Evolutionary conservation across 2,888 invertebrate genomes (phyloP).

Genomic region (Rhagophthalmus giganteus): DNA sequence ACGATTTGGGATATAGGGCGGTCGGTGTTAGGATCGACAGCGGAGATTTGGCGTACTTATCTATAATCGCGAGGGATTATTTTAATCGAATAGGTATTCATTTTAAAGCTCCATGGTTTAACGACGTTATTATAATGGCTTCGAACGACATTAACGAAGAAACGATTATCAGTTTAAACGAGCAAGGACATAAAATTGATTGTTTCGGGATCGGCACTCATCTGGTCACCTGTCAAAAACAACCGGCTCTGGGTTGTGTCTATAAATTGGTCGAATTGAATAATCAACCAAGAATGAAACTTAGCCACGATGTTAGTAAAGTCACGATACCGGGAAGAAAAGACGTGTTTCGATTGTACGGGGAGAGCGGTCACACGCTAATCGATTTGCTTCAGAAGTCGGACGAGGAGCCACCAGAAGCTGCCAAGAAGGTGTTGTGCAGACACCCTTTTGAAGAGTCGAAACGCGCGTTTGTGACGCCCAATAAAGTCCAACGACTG

Average conservation of each 20-base stretch:
- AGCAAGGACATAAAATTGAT: slow-evolving; percentile 94
- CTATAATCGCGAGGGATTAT: slow-evolving; percentile 78
- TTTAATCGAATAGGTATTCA: slow-evolving; percentile 76
- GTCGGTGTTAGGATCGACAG: slow-evolving; percentile 94
- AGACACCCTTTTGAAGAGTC: slow-evolving; percentile 97
- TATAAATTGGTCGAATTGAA: slow-evolving; percentile 97
- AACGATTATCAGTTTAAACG: slow-evolving; percentile 93
- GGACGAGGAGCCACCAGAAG: slow-evolving; percentile 73
- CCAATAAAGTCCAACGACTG: slow-evolving; percentile 82
- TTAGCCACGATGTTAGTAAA: slow-evolving; percentile 96
- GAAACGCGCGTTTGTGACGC: slow-evolving; percentile 92
- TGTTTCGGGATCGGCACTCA: slow-evolving; percentile 97
- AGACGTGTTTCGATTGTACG: slow-evolving; percentile 73
- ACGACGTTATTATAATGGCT: slow-evolving; percentile 86
- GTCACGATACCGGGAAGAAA: slow-evolving; percentile 97
- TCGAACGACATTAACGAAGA: slow-evolving; percentile 99
- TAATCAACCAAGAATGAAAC: slow-evolving; percentile 85
- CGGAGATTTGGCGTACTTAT: slow-evolving; percentile 95
- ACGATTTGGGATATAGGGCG: slow-evolving; percentile 86
- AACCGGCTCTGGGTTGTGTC: slow-evolving; percentile 96
- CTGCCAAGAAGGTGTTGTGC: slow-evolving; percentile 84
- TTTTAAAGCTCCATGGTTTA: slow-evolving; percentile 82
- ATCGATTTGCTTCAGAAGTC: slow-evolving; percentile 87
- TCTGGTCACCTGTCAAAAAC: slow-evolving; percentile 96
- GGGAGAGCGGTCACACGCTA: slow-evolving; percentile 79